Evolutionary conservation across 2,797 vertebrate species (phyloP).

Genomic region (Eurystomus glaucurus): DNA sequence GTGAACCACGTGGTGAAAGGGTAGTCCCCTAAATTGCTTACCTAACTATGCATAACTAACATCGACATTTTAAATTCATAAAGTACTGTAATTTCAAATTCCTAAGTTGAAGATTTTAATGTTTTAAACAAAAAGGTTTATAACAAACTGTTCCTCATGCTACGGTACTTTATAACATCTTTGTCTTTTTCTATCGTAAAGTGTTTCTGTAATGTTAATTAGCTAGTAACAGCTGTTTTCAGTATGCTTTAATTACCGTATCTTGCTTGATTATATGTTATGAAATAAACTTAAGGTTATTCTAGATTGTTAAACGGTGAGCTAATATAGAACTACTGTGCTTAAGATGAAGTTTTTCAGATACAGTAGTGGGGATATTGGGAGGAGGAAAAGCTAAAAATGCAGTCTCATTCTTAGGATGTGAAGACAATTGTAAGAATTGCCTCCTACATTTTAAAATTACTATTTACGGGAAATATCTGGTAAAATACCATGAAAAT

Average conservation of each 20-base stretch:
- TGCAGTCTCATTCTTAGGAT: background rate
- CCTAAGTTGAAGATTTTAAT: background rate
- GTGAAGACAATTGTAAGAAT: background rate
- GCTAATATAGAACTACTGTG: conserved; percentile 59
- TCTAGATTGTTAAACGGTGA: conserved; percentile 71
- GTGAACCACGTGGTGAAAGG: background rate
- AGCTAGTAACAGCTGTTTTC: conserved; percentile 87
- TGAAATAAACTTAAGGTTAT: conserved; percentile 83
- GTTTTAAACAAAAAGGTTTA: conserved; percentile 6
- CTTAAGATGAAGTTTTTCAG: conserved; percentile 58
- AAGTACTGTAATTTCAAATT: background rate
- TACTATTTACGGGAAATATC: conserved; percentile 29
- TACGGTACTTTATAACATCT: conserved; percentile 80
- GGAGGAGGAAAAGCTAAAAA: conserved; percentile 23
- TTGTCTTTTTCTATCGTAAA: conserved; percentile 87
- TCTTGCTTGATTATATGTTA: conserved; percentile 92
- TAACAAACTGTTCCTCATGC: conserved; percentile 36
- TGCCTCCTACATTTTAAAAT: conserved; percentile 8
- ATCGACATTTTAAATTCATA: background rate
- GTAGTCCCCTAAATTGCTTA: background rate
- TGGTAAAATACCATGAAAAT: conserved; percentile 45
- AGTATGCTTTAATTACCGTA: conserved; percentile 79
- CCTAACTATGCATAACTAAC: background rate
- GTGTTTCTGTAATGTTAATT: conserved; percentile 90
- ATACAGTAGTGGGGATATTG: background rate